Conservation (phyloP, 2,797 vertebrate species). For the Sebastes cheni region DNA sequence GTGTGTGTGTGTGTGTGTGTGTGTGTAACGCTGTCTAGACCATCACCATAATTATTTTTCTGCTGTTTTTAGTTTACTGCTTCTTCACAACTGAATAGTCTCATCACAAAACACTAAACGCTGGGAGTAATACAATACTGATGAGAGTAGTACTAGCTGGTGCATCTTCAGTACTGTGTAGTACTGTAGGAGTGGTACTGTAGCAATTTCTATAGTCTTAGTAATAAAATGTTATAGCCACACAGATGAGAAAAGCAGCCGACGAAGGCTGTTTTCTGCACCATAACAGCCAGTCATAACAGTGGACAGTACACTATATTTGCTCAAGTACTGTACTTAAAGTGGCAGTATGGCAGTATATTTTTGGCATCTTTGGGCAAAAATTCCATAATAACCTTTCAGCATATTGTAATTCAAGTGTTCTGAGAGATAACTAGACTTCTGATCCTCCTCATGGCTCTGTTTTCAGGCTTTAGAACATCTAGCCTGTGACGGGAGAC, state of each 20-base stretch:
- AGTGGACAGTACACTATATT: no score
- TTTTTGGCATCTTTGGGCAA: no score
- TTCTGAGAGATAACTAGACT: no score
- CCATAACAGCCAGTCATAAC: no score
- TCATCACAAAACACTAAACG: background rate
- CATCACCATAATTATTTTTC: conserved; percentile 2
- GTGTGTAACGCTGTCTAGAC: background rate
- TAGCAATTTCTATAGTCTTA: background rate
- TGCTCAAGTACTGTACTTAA: no score
- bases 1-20: background rate
- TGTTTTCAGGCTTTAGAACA: no score
- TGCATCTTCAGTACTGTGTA: background rate
- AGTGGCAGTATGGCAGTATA: no score
- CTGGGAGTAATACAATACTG: background rate
- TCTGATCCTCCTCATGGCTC: no score
- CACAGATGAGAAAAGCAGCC: background rate
- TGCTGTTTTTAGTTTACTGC: background rate
- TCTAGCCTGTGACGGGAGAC: no score
- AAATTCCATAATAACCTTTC: no score
- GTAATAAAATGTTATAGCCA: background rate
- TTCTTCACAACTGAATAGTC: conserved; percentile 1
- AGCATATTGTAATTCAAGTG: no score
- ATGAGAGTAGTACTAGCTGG: background rate
- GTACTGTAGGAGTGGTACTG: background rate
- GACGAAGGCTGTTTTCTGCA: no score